phyloP scores from a whole-genome alignment of 2,113 vertebrate species.

The Narcine bancroftii region DNA sequence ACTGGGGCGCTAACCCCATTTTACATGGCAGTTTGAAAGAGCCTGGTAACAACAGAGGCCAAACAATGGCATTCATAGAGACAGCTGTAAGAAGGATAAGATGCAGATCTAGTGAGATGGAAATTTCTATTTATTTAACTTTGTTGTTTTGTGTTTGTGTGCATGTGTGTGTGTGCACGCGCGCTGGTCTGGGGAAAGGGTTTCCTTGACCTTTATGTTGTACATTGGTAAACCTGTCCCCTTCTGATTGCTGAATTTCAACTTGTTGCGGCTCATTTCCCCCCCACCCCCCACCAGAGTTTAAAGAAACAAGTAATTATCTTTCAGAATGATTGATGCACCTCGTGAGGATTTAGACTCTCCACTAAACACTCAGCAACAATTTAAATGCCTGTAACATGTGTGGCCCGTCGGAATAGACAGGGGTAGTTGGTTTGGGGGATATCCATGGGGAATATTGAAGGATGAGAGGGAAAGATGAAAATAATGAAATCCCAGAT shows the following conservation, averaged over 20 bases:
- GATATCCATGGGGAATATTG: not conserved
- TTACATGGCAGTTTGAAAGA: too few species aligned
- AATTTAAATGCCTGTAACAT: not conserved
- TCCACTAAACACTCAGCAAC: not conserved
- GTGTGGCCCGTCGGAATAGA: not conserved
- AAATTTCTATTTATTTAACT: not conserved
- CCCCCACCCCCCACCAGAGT: not conserved
- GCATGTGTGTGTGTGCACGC: not conserved
- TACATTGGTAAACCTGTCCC: not conserved
- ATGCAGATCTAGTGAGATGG: not conserved
- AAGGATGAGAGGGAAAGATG: not conserved
- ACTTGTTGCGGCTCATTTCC: not conserved
- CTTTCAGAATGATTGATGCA: conserved; percentile 10
- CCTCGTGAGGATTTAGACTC: not conserved
- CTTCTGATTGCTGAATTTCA: not conserved
- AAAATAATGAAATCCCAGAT: not conserved
- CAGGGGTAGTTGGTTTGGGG: not conserved
- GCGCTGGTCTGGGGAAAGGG: not conserved
- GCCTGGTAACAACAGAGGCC: not conserved
- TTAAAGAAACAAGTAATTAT: conserved; percentile 22
- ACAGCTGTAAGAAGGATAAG: not conserved
- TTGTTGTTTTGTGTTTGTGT: not conserved
- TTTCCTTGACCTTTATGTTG: not conserved
- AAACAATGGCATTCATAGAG: not conserved
- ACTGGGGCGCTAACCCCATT: too few species aligned